Conservation (phyloP, 2,113 vertebrate species). For the Clupea harengus region DNA sequence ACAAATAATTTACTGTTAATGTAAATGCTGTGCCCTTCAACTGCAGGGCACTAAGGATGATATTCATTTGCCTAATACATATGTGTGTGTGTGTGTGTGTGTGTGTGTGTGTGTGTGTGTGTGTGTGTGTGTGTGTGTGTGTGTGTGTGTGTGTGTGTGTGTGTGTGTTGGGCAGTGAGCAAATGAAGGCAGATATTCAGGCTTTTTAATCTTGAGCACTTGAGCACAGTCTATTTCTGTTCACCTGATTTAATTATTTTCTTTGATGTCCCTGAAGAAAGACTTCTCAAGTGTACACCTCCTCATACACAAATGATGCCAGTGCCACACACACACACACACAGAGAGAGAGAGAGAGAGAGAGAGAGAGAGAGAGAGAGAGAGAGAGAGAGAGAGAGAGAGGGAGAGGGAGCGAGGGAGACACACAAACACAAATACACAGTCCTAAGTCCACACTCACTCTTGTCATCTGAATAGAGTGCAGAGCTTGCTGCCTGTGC, state of each 20-base stretch:
- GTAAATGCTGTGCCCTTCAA: slow-evolving; percentile 2
- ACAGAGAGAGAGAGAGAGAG: not conserved
- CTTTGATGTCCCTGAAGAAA: slow-evolving; percentile 54
- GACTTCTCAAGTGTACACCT: slow-evolving; percentile 30
- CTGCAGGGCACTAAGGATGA: not conserved
- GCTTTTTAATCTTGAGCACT: slow-evolving; percentile 60
- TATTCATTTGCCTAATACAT: not conserved
- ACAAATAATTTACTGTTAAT: too few relatives aligned
- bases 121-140: slow-evolving; percentile 39
- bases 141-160: slow-evolving; percentile 5
- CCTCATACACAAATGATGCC: slow-evolving; percentile 32
- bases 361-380: not conserved
- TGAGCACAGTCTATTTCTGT: slow-evolving; percentile 49
- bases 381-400: not conserved
- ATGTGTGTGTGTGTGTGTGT: not conserved
- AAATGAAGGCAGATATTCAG: slow-evolving; percentile 38
- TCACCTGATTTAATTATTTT: slow-evolving; percentile 53
- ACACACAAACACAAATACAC: not conserved
- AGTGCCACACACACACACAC: not conserved
- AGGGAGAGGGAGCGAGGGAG: not conserved
- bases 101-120: not conserved
- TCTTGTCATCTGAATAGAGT: too few relatives aligned
- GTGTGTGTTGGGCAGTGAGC: slow-evolving; percentile 11
- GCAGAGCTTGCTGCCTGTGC: too few relatives aligned
- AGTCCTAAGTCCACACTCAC: not conserved